Percentiles rank a stretch among this genome's conserved stretches.
Conservation (phyloP, 2,888 invertebrate species). For the Hypsopygia costalis region DNA sequence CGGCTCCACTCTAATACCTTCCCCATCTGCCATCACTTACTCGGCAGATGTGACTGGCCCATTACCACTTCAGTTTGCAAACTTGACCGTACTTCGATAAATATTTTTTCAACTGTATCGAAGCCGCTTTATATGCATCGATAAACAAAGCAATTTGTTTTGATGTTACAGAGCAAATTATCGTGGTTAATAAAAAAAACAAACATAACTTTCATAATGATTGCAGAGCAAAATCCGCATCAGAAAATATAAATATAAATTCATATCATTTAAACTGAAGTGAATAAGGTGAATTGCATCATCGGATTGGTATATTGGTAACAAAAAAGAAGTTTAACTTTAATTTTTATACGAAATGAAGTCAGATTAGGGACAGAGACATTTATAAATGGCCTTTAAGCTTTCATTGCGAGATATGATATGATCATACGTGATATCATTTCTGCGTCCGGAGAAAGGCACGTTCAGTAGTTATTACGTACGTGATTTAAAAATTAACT, state of each 20-base stretch:
- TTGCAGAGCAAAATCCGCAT: neutral
- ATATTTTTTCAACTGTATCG: too few species aligned
- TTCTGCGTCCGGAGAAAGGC: slow-evolving; percentile 3
- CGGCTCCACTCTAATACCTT: too few species aligned
- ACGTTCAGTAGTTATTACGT: slow-evolving; percentile 1
- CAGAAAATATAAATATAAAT: neutral
- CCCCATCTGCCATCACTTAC: too few species aligned
- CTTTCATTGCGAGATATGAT: neutral
- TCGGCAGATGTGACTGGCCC: too few species aligned
- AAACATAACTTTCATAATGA: neutral
- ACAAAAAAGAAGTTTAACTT: neutral
- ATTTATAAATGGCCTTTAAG: slow-evolving; percentile 2
- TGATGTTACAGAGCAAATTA: neutral
- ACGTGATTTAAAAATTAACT: slow-evolving; percentile 1
- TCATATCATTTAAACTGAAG: slow-evolving; percentile 1
- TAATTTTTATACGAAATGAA: neutral
- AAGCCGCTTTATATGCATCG: neutral
- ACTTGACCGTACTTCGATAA: too few species aligned
- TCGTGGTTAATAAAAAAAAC: neutral
- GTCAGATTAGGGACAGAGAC: slow-evolving; percentile 2
- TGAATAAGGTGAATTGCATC: neutral
- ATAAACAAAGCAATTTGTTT: neutral
- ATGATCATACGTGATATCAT: slow-evolving; percentile 5
- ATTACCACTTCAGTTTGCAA: too few species aligned
- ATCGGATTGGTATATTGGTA: slow-evolving; percentile 3